phyloP scores from a whole-genome alignment of 1,140 invertebrate species.

The Tetragonula clypearis region DNA sequence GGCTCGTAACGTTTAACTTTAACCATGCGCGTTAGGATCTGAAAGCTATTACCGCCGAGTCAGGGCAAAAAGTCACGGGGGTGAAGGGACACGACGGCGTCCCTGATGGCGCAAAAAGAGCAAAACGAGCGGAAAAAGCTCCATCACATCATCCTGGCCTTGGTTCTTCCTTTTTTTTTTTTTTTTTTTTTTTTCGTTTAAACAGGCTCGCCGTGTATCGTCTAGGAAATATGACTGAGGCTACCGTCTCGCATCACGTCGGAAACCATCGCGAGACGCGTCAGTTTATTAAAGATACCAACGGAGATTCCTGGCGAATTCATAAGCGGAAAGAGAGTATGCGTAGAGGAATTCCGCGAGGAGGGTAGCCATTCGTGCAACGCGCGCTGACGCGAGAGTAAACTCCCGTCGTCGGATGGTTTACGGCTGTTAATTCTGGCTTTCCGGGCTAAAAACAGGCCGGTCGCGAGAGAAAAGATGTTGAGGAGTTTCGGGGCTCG shows the following conservation, averaged over 20 bases:
- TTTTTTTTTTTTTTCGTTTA: background rate
- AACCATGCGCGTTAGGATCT: conserved; percentile 38
- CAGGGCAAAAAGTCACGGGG: conserved; percentile 18
- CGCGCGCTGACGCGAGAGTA: background rate
- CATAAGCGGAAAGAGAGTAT: conserved; percentile 19
- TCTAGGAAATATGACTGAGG: too few relatives aligned
- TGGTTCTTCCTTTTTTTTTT: background rate
- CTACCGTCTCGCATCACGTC: background rate
- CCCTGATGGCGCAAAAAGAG: background rate
- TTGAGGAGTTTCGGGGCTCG: background rate
- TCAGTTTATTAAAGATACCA: conserved; percentile 44
- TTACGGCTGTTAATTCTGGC: conserved; percentile 37
- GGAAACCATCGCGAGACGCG: background rate
- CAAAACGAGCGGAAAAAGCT: conserved; percentile 33
- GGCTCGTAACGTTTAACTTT: conserved; percentile 54
- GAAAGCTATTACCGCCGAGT: conserved; percentile 48
- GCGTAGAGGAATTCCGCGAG: conserved; percentile 23
- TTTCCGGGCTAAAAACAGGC: background rate
- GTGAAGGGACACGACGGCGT: background rate
- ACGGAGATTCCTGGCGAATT: conserved; percentile 4
- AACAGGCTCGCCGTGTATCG: background rate
- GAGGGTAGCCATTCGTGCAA: background rate
- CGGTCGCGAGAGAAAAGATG: background rate
- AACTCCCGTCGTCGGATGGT: background rate
- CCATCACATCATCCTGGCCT: background rate